Evolutionary conservation across 2,888 invertebrate genomes (phyloP).

Genomic region (Scaptomyza caliginosa): DNA sequence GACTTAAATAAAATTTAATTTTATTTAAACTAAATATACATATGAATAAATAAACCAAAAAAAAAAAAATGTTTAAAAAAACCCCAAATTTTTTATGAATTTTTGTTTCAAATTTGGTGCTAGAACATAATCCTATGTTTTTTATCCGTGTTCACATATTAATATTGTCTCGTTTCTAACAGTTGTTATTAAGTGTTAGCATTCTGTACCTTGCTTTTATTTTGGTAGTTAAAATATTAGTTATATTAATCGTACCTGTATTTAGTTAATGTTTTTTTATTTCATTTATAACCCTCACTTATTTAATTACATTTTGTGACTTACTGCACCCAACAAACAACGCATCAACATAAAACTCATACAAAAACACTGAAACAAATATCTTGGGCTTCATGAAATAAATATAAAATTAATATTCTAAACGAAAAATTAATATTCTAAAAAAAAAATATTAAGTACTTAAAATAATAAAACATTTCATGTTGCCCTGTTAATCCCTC

Average conservation of each 20-base stretch:
- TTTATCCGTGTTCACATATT: neutral
- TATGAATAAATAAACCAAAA: constrained; percentile 67
- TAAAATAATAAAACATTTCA: too few species aligned
- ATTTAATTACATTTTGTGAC: constrained; percentile 14
- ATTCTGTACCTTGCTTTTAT: neutral
- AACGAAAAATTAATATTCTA: neutral
- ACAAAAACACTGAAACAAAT: constrained; percentile 21
- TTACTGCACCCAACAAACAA: constrained; percentile 14
- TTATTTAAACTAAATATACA: constrained; percentile 60
- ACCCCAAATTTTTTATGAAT: constrained; percentile 12
- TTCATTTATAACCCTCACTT: neutral
- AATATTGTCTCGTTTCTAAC: neutral
- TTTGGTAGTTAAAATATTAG: neutral
- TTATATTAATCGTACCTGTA: neutral
- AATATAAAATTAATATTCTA: neutral
- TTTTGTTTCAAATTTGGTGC: constrained; percentile 44
- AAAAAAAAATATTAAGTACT: neutral
- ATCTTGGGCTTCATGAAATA: constrained; percentile 3
- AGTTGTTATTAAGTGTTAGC: neutral
- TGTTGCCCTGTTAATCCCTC: neutral
- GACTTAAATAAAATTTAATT: constrained; percentile 73
- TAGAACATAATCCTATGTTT: constrained; percentile 5
- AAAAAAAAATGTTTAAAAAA: constrained; percentile 34
- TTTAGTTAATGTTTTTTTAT: neutral
- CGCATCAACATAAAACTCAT: constrained; percentile 13